A percentile compares a stretch with the other conserved stretches of the same genome.
Evolutionary conservation across 2,113 vertebrate species (phyloP).

Genomic region (Microcebus jonahi): DNA sequence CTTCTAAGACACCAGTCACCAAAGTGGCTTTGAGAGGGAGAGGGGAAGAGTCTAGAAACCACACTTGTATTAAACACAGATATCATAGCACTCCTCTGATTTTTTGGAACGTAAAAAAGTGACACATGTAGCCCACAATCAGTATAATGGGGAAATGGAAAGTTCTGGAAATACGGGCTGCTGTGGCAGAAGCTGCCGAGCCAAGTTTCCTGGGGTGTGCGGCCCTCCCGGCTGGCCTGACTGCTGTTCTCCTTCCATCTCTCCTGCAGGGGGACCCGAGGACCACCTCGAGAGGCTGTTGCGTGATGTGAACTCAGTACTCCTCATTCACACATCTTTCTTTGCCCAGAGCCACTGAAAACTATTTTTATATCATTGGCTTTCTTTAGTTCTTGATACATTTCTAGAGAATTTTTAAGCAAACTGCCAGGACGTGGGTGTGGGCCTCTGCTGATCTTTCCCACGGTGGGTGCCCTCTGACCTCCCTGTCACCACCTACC

Average conservation of each 20-base stretch:
- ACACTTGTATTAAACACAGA: rapidly evolving
- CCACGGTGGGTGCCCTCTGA: background rate
- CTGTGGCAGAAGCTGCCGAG: background rate
- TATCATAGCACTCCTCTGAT: rapidly evolving
- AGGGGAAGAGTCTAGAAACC: background rate
- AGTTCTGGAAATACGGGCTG: background rate
- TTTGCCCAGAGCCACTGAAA: constrained; percentile 86
- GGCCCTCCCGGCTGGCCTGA: background rate
- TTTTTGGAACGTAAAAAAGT: background rate
- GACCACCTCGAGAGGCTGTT: constrained; percentile 92
- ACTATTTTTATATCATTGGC: constrained; percentile 88
- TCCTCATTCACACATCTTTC: constrained; percentile 51
- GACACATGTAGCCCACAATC: background rate
- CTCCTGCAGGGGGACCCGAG: constrained; percentile 91
- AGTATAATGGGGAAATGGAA: too few species aligned
- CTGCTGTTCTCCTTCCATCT: background rate
- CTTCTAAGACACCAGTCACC: too few species aligned
- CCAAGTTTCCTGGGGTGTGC: background rate
- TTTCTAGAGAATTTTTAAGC: constrained; percentile 81
- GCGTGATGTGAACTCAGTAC: constrained; percentile 92
- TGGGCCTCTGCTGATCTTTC: constrained; percentile 75
- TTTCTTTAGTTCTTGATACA: constrained; percentile 82
- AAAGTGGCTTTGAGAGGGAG: background rate
- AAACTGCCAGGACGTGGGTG: constrained; percentile 77
- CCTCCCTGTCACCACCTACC: constrained; percentile 17